Evolutionary conservation across 2,888 invertebrate genomes (phyloP).

Genomic region (Chloroclystis v-ata): DNA sequence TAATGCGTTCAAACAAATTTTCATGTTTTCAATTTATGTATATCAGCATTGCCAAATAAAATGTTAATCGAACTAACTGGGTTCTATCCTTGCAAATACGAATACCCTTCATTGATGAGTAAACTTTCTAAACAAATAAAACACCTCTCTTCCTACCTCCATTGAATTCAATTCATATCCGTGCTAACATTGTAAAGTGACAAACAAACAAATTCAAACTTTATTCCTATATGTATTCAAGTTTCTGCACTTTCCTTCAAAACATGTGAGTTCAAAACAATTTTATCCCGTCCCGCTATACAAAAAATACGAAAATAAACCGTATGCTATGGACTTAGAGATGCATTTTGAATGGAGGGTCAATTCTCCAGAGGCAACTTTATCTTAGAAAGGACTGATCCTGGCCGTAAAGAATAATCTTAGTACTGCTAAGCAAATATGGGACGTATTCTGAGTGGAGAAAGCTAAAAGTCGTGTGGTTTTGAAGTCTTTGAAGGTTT

Average conservation of each 20-base stretch:
- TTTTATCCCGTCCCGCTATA: not conserved
- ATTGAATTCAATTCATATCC: not conserved
- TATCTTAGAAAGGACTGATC: slow-evolving; percentile 10
- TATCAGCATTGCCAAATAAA: too few species aligned
- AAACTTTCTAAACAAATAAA: too few species aligned
- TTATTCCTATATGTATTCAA: not conserved
- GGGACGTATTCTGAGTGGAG: not conserved
- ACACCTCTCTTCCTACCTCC: too few species aligned
- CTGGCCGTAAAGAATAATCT: slow-evolving; percentile 4
- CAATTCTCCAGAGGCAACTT: slow-evolving; percentile 10
- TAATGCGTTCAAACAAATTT: too few species aligned
- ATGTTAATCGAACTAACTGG: too few species aligned
- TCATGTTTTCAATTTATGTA: too few species aligned
- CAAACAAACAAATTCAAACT: slow-evolving; percentile 1
- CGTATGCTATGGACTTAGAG: not conserved
- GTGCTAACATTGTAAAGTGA: not conserved
- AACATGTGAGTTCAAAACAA: not conserved
- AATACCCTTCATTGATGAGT: too few species aligned
- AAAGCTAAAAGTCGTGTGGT: not conserved
- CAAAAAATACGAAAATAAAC: not conserved
- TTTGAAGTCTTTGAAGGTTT: not conserved
- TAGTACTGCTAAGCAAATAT: not conserved
- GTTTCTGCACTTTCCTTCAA: not conserved
- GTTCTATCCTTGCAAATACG: too few species aligned
- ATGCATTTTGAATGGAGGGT: not conserved